phyloP scores from a whole-genome alignment of 2,888 invertebrate genomes.

The Chymomyza caudatula region DNA sequence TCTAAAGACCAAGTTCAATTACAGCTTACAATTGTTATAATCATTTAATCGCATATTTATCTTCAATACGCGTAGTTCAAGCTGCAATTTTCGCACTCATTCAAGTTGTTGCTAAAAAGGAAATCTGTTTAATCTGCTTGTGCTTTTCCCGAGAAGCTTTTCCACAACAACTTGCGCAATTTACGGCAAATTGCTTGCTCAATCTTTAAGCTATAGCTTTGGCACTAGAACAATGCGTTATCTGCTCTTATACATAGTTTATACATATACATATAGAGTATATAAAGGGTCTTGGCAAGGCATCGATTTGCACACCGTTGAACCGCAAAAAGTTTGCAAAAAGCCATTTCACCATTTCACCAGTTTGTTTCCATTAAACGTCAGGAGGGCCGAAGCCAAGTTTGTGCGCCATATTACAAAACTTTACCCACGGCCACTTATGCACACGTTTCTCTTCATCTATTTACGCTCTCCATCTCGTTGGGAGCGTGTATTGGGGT shows the following conservation, averaged over 20 bases:
- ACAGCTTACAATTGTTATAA: not conserved
- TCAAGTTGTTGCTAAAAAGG: conserved; percentile 2
- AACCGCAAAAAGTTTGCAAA: conserved; percentile 39
- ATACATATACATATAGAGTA: not conserved
- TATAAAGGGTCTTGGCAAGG: not conserved
- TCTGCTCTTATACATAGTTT: not conserved
- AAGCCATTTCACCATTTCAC: conserved; percentile 39
- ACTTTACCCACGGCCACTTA: conserved; percentile 49
- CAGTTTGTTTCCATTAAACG: conserved; percentile 31
- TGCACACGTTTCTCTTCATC: conserved; percentile 9
- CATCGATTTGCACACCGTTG: conserved; percentile 10
- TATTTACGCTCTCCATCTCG: not conserved
- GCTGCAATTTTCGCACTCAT: not conserved
- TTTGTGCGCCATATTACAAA: conserved; percentile 62
- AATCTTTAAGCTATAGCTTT: not conserved
- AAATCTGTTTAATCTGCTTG: conserved; percentile 1
- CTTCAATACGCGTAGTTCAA: not conserved
- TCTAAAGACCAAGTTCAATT: not conserved
- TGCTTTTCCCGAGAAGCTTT: conserved; percentile 1
- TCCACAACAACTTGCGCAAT: not conserved
- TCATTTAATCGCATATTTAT: not conserved
- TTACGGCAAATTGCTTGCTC: not conserved
- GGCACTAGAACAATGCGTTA: not conserved
- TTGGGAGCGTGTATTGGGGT: conserved; percentile 4
- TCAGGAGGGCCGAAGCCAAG: conserved; percentile 33